Base-by-base conservation (phyloP, 2,888 invertebrate species). In the Rhyacophila evoluta region DNA sequence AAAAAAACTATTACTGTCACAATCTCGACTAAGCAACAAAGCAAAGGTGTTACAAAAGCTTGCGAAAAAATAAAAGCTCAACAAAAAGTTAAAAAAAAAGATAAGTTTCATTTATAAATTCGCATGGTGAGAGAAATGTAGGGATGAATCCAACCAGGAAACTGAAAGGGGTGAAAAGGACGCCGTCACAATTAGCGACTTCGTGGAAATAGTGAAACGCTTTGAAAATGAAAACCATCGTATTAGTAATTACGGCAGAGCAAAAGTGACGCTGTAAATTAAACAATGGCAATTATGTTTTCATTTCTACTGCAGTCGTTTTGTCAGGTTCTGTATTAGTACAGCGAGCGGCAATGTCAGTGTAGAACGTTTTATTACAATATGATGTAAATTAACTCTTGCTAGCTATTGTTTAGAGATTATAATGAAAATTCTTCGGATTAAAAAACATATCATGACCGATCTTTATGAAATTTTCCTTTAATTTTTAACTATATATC, bases 241-340 rank as follows among this genome's bases (percentile, higher is more conserved):
- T 69, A 69, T 69, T 69, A 69, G 69, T 69, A 29, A 69, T 69
- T 69, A 69, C 69, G 27, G 69, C 28, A 33, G 69, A n/a, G 69
- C 29, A 69, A 69, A 69, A 69, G 69, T 69, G 69, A 69, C 69
- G 69, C 28, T 33, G 69, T 69, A 28, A 69, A 69, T 69, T 69
- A 25, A 29, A 33, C 69, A 69, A 55, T 55, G 19, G 55, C 55
- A 55, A 55, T 55, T 55, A 55, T 55, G 55, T 55, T 55, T 55
- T 55, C 55, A 55, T 55, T 55, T 55, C 55, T 55, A 55, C 55
- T 55, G 55, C 55, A 55, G 55, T 1, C 25, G 41, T 41, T 41
- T 41, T 11, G n/a, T 12, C 11, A 12, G 12, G 41, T 41, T 41
- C 15, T 41, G 19, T 41, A 15, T 15, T 41, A 41, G 1, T 41